Base-by-base conservation (phyloP, 2,797 vertebrate species). In the Tamandua tetradactyla region DNA sequence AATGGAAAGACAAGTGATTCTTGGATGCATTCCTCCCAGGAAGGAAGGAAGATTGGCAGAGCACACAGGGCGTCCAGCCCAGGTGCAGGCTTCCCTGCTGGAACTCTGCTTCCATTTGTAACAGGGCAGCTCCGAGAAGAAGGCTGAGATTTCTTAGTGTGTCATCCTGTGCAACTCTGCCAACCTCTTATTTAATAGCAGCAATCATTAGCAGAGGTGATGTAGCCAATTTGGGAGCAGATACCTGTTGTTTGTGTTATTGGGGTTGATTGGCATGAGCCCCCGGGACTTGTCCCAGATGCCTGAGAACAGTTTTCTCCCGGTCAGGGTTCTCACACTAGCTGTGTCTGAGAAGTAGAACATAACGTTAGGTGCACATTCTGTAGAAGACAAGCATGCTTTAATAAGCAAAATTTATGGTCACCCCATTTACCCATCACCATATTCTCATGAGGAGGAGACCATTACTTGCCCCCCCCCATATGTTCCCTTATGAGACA, bases 191-290 rank as follows among this genome's bases (percentile, higher is more conserved):
- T 4, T 68, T 64, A 79, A 71, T 1, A 59, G 52, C 74, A 90
- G 22, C 11, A 27, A 91, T 74, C 59, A n/a, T 49, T 74, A 72
- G 27, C 92, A 72, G 68, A 40, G 61, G 68, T 27, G 49, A 81
- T 30, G 64, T 52, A 87, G 61, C 55, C 66, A 27, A 87, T 87
- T 90, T 81, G 37, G 55, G 83, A 95, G 92, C 1, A 68, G 78
- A 62, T 17, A 37, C 66, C 17, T 40, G 25, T 57, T n/a, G 44
- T n/a, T 85, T 25, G 13, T 20, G 14, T 66, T 55, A 14, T 52
- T 42, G 12, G 25, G 15, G 15, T 20, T 30, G 37, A 52, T 44
- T 22, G 44, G 17, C 11, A 18, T 49, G 40, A 37, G 25, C 27
- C 42, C 47, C 47, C 1, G 25, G 59, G n/a, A 17, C 32, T 30